A percentile compares a stretch with the other conserved stretches of the same genome.
phyloP scores from a whole-genome alignment of 2,888 invertebrate species.

The Chloroclysta siterata region DNA sequence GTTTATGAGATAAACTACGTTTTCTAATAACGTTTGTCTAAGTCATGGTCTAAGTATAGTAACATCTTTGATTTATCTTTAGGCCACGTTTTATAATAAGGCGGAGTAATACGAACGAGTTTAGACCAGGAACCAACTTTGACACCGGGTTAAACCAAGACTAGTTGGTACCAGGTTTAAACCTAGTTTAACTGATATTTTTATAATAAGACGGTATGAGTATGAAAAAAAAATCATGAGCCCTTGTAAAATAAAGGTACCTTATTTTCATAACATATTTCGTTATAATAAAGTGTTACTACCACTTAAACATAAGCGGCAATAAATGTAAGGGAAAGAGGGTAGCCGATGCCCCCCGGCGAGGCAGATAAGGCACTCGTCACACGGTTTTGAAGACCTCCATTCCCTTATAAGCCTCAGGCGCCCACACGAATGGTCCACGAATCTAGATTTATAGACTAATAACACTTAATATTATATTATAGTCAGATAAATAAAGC shows the following conservation, averaged over 20 bases:
- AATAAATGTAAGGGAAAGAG: conserved; percentile 41
- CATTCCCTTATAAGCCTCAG: conserved; percentile 25
- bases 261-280: conserved; percentile 33
- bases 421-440: conserved; percentile 16
- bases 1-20: too few relatives aligned
- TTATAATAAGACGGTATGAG: too few relatives aligned
- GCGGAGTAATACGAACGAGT: too few relatives aligned
- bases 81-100: too few relatives aligned
- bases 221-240: conserved; percentile 22
- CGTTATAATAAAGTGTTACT: conserved; percentile 41
- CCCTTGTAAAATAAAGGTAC: conserved; percentile 24
- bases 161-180: too few relatives aligned
- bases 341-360: conserved; percentile 37
- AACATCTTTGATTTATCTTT: too few relatives aligned
- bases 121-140: too few relatives aligned
- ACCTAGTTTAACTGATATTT: too few relatives aligned
- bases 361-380: conserved; percentile 40
- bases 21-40: too few relatives aligned
- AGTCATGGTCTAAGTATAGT: too few relatives aligned
- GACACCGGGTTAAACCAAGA: too few relatives aligned
- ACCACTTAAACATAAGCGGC: conserved; percentile 41
- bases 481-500: neutral
- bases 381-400: conserved; percentile 37
- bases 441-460: conserved; percentile 13
- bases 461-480: neutral